Percentiles rank a stretch among this genome's conserved stretches.
phyloP scores from a whole-genome alignment of 2,888 invertebrate genomes.

The Glyphotaelius pellucidus region DNA sequence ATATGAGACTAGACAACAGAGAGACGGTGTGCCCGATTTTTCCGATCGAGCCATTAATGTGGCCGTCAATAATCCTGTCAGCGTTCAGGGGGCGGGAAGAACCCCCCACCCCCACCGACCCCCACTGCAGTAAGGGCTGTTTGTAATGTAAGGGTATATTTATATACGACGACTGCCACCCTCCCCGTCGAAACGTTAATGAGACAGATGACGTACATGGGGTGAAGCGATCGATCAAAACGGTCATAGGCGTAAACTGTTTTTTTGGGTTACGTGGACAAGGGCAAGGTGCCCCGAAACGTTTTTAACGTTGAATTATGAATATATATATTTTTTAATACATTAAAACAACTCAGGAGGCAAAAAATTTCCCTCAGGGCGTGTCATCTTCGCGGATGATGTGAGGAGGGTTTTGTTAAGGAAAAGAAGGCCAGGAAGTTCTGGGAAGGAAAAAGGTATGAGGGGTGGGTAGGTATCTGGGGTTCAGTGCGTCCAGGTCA shows the following conservation, averaged over 20 bases:
- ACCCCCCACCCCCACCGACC: background rate
- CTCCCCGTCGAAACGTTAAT: conserved; percentile 38
- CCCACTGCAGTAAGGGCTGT: conserved; percentile 7
- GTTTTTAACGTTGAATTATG: background rate
- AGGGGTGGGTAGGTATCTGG: too few relatives aligned
- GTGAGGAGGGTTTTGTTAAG: too few relatives aligned
- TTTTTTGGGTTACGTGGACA: conserved; percentile 21
- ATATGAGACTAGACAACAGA: conserved; percentile 5
- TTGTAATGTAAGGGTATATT: background rate
- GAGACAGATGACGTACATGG: conserved; percentile 46
- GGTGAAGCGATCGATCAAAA: conserved; percentile 50
- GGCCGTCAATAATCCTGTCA: conserved; percentile 47
- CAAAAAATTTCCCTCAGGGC: too few relatives aligned
- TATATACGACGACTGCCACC: background rate
- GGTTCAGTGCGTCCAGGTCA: too few relatives aligned
- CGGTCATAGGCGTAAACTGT: background rate
- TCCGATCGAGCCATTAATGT: conserved; percentile 39
- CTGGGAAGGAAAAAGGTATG: too few relatives aligned
- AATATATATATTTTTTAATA: too few relatives aligned
- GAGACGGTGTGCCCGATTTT: conserved; percentile 30
- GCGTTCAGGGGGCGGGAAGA: background rate
- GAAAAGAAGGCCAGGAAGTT: too few relatives aligned
- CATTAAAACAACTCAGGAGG: too few relatives aligned
- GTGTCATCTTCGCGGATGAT: too few relatives aligned
- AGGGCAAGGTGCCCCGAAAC: background rate